These are phyloP conservation scores for Lipotes vexillifer DNA, from an alignment of 2,113 vertebrate genomes.

Conservation along the genomic window DNA sequence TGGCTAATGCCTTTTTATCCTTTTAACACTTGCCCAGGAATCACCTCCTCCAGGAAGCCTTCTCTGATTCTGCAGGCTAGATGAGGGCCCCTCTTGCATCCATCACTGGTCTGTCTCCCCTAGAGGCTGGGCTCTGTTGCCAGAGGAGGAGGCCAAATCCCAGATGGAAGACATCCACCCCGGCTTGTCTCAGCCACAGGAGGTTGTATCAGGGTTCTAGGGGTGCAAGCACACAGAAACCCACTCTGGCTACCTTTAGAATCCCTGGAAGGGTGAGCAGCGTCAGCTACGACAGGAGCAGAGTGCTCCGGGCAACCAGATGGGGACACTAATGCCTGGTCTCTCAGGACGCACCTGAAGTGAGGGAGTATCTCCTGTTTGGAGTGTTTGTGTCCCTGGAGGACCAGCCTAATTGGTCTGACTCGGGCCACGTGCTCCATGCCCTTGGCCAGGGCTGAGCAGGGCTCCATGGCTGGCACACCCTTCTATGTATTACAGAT, in stretches of 20 bases:
- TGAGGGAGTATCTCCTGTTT: accelerated
- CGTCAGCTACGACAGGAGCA: not conserved
- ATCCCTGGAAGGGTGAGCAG: no score
- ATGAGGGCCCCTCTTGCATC: not conserved
- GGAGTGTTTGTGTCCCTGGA: not conserved
- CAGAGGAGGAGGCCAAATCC: not conserved
- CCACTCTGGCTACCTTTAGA: not conserved
- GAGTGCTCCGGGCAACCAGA: not conserved
- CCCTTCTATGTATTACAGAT: accelerated
- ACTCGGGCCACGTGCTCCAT: not conserved
- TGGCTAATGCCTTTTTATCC: not conserved
- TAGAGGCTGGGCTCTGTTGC: not conserved
- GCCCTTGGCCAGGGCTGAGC: not conserved
- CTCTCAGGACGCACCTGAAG: not conserved
- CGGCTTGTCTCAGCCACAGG: not conserved
- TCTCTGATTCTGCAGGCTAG: not conserved
- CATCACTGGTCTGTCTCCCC: not conserved
- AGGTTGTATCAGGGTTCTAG: no score
- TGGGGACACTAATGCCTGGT: not conserved
- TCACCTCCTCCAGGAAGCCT: not conserved
- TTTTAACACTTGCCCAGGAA: not conserved
- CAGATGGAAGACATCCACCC: not conserved
- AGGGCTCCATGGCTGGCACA: not conserved
- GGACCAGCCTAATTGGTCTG: not conserved
- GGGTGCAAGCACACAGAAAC: not conserved